Evolutionary conservation across 2,113 vertebrate genomes (phyloP), one percentile per base, ranked within the genome.

Genomic region (Vimba vimba): DNA sequence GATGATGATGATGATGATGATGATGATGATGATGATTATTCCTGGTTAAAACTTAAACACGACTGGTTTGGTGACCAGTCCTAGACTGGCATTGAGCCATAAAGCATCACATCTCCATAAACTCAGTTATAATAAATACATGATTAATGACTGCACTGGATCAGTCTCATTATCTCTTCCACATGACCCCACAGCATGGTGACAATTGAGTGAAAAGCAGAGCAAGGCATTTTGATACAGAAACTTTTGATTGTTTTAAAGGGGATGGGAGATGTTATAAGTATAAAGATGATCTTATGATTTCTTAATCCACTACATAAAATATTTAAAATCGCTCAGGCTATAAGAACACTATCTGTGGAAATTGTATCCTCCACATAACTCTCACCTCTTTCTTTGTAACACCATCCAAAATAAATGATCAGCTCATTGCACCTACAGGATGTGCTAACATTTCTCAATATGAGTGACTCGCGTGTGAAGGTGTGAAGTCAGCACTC

Each of bases 121-220:
- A 77, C n/a, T 57, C 11, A 45, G 30, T 23, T 30, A 36, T 4
- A 21, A 19, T 4, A 21, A 19, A 52, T 85, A 62, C 39, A 57
- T 82, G 85, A 89, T 86, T 88, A 50, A 87, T 88, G 62, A 84
- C 60, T 73, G 9, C 23, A 2, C 47, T 68, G 64, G 47, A 84
- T 86, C 25, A 30, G n/a, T 78, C 80, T 79, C 39, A 36, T 87
- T 86, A 85, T 77, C 66, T 60, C 50, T 77, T 50, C 73, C 27
- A 19, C 66, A 43, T 62, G 30, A 62, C 75, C 79, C 23, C 87
- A 85, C 55, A 79, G 83, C 83, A 47, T 73, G 86, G 55, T 86
- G 81, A 69, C 90, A 91, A 91, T 55, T 69, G 71, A 85, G 45
- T 23, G 62, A 69, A 89, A 86, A 85, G 43, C 39, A 36, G 68